Evolutionary conservation across 2,113 vertebrate genomes (phyloP), one percentile per base, ranked within the genome.

Genomic region (Carassius carassius): DNA sequence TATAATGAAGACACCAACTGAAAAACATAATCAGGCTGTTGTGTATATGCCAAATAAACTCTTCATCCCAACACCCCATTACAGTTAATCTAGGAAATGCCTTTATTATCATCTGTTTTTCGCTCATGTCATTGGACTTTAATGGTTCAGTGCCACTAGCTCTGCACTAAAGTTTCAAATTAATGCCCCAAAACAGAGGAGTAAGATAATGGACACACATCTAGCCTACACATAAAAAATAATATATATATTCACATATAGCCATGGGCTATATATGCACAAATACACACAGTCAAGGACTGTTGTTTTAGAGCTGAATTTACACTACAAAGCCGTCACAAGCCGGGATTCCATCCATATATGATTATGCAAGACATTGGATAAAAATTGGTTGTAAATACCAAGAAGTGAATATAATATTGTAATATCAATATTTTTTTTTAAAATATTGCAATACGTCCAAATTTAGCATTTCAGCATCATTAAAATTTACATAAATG

Each of bases 61-160:
- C 37, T 58, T 62, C 13, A 62, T 35, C 7, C 69, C 69, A 56
- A 25, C 49, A 58, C 8, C 67, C n/a, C 47, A 58, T 44, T 62
- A 58, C 56, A 72, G 54, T 73, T 56, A 44, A 44, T 44, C 41
- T 44, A 51, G 67, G 32, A 56, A 82, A 72, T 44, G 69, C 23
- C 69, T 47, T 56, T 67, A 54, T 41, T 54, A 11, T 29, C 67
- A 23, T 32, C 47, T 80, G 58, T 67, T 81, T 60, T 78, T 76
- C 5, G 47, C 58, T n/a, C 54, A 35, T 41, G 21, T 17, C 54
- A 29, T 62, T 62, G 25, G 67, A 69, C 9, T 81, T 10, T 69
- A 67, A 69, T 81, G 70, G 11, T 72, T 72, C 70, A 73, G 32
- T 72, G 35, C 69, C 37, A 44, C 70, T 47, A 74, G 70, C 21